Evolutionary conservation across 1,140 invertebrate genomes (phyloP).

Genomic region (Hyles vespertilio): DNA sequence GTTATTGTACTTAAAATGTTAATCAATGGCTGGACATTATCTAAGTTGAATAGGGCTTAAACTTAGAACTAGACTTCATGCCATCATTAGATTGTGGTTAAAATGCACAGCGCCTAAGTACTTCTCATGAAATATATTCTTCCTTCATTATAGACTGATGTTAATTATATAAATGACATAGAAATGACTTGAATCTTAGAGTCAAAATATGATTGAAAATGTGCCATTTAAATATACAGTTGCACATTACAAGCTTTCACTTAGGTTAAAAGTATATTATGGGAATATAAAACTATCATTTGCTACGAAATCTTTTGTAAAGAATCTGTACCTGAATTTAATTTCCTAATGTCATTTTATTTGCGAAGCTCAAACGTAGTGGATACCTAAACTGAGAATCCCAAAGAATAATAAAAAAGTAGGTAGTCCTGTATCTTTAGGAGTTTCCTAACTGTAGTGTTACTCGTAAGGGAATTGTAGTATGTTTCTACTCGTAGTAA

Average conservation of each 20-base stretch:
- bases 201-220: slow-evolving; percentile 9
- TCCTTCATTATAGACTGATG: slow-evolving; percentile 4
- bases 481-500: background rate
- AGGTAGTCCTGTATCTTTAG: slow-evolving; percentile 21
- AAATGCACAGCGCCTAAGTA: background rate
- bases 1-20: no score
- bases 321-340: slow-evolving; percentile 43
- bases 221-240: slow-evolving; percentile 19
- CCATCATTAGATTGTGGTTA: background rate
- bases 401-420: slow-evolving; percentile 44
- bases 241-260: slow-evolving; percentile 17
- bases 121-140: background rate
- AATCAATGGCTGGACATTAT: no score
- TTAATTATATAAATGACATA: slow-evolving; percentile 6
- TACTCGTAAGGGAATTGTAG: background rate
- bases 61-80: no score
- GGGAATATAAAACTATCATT: no score
- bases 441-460: background rate
- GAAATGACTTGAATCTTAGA: slow-evolving; percentile 7
- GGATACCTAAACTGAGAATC: slow-evolving; percentile 30
- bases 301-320: slow-evolving; percentile 9
- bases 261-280: slow-evolving; percentile 12
- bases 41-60: no score
- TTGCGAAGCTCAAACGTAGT: slow-evolving; percentile 29
- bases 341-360: slow-evolving; percentile 25